Evolutionary conservation across 1,140 invertebrate species (phyloP), one percentile per base, ranked within the genome.

Genomic region (Neodiprion fabricii): DNA sequence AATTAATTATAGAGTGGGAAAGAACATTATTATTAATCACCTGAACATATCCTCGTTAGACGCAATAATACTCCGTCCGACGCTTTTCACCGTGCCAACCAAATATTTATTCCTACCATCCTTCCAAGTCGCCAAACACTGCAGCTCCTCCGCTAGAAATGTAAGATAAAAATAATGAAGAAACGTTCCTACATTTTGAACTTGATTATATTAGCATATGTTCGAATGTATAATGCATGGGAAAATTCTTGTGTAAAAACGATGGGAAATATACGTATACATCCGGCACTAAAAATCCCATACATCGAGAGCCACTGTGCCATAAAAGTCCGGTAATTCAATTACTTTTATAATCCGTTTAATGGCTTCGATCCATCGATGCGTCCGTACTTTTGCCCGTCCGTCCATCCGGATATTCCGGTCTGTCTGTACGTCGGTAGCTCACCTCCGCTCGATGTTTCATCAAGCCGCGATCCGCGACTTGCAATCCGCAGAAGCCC

Each of bases 81-180:
- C 85, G 79, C 89, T 88, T 66, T 89, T 87, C 48, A 91, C 77
- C 47, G 89, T 90, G 17, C 89, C 89, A 28, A 93, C 90, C 11
- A 93, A 83, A 78, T 91, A 93, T 65, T 89, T 87, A 73, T 90
- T 90, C 9, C 91, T 89, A 0, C 91, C 91, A 72, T 93, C 92
- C 81, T 91, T 93, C 92, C 92, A 94, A 10, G 87, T 87, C 10
- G 91, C 92, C 50, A 93, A 81, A 78, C 92, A 93, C 79, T 91
- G 89, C 70, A 93, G 80, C 79, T 92, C 91, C 77, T 93, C 92
- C 14, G 89, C 92, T 93, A 85, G 86, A 78, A 40, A 40, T 40
- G 1, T 5, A 40, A 3, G 28, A 86, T 70, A 48, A 47, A 70
- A 72, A 70, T 70, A 74, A 65, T 53, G 50, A 48, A 74, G 12